Percentiles rank a stretch among this genome's conserved stretches.
Evolutionary conservation across 1,140 invertebrate genomes (phyloP).

Genomic region (Drosophila insularis): DNA sequence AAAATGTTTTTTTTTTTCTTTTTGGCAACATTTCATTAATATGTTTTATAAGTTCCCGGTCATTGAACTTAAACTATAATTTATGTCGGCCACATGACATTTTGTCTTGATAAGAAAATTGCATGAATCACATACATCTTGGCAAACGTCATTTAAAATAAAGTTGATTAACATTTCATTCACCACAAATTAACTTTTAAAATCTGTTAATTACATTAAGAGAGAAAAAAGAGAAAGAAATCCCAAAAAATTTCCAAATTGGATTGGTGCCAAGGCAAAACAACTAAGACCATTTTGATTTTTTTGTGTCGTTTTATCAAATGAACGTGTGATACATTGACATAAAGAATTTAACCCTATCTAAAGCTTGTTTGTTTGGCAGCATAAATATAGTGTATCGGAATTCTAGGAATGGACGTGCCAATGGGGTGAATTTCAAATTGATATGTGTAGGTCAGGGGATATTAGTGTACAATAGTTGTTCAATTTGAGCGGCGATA

Average conservation of each 20-base stretch:
- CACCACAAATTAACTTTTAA: neutral
- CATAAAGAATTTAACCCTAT: neutral
- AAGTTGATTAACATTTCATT: conserved; percentile 1
- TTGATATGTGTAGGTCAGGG: neutral
- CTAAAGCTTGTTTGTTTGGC: neutral
- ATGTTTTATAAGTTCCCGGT: neutral
- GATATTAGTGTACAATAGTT: neutral
- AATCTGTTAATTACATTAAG: conserved; percentile 12
- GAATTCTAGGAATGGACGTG: neutral
- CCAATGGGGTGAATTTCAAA: neutral
- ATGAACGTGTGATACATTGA: conserved; percentile 1
- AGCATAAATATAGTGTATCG: neutral
- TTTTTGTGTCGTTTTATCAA: neutral
- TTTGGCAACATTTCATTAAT: neutral
- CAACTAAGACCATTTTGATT: neutral
- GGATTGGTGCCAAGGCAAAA: conserved; percentile 9
- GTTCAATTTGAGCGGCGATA: neutral
- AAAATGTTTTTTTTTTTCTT: neutral
- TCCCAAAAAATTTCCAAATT: conserved; percentile 2
- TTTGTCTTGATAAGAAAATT: conserved; percentile 30
- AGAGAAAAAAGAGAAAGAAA: neutral
- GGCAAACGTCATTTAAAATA: neutral
- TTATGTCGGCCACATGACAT: neutral
- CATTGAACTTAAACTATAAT: neutral
- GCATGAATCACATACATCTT: conserved; percentile 11